Evolutionary conservation across 2,888 invertebrate genomes (phyloP).

Genomic region (Trypoxylon attenuatum): DNA sequence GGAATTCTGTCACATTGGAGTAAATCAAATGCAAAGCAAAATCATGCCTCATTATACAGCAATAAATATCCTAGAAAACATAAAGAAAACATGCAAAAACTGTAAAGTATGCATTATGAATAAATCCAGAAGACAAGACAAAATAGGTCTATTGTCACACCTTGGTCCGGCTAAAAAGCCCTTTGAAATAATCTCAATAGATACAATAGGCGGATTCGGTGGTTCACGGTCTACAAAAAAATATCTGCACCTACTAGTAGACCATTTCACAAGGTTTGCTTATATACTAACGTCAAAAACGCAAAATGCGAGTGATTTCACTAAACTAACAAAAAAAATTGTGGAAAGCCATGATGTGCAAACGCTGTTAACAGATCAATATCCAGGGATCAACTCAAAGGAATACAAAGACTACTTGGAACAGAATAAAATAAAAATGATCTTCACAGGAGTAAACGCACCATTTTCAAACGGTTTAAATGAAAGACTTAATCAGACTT

Average conservation of each 20-base stretch:
- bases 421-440: constrained; percentile 35
- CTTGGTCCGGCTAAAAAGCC: constrained; percentile 35
- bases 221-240: constrained; percentile 20
- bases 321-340: constrained; percentile 14
- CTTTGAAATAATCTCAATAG: constrained; percentile 45
- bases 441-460: constrained; percentile 56
- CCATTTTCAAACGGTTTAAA: no score
- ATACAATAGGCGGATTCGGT: constrained; percentile 44
- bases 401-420: constrained; percentile 46
- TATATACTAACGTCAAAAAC: constrained; percentile 13
- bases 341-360: constrained; percentile 25
- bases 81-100: constrained; percentile 16
- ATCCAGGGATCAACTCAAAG: constrained; percentile 47
- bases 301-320: constrained; percentile 8
- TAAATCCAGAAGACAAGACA: constrained; percentile 37
- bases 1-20: constrained; percentile 33
- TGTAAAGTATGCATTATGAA: constrained; percentile 41
- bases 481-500: no score
- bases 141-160: constrained; percentile 43
- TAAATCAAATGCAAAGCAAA: constrained; percentile 27
- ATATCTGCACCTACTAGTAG: constrained; percentile 17
- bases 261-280: constrained; percentile 21
- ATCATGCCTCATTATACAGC: constrained; percentile 23
- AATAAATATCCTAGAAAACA: constrained; percentile 40
- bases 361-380: constrained; percentile 49